Base-by-base conservation (phyloP, 2,888 invertebrate genomes). In the Blastobasis lacticolella region DNA sequence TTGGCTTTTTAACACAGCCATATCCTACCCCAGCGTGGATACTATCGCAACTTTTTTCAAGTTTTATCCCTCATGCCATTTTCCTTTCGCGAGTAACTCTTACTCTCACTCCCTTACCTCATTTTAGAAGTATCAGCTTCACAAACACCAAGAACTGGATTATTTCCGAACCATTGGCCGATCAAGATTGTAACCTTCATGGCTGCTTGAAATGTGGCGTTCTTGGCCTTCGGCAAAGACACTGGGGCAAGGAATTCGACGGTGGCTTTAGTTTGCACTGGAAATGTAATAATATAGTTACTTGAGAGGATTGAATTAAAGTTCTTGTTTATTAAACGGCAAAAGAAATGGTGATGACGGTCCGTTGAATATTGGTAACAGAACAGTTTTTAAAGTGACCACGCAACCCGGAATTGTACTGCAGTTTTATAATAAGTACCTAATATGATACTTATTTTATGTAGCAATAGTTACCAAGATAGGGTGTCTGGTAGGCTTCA, bases 121-220 rank as follows among this genome's bases (percentile, higher is more conserved):
- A 81, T 56, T 57, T 77, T 75, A 4, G 66, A 64, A 4, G 69
- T 57, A 56, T 81, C 74, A 5, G 51, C 44, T n/a, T 70, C 65
- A 45, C 58, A 58, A 5, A 80, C 57, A 1, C 79, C 81, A 2
- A 69, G 47, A 0, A 81, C 78, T 3, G 82, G 81, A 38, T 71
- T 71, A 3, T 81, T 57, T 0, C 73, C 77, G 51, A 81, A 81
- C 41, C 67, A 69, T 53, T 82, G 82, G 0, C 81, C 82, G 1
- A 73, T 63, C 0, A 73, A 56, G 5, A 82, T 51, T 0, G 70
- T 65, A 0, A 69, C 43, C 51, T 67, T 76, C 64, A 81, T 69
- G 0, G 70, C 67, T 5, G 65, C 58, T 55, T 76, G 79, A 48
- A 83, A 83, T 0, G 75, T 77, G 0, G 67, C 42, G 42, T 42